Evolutionary conservation across 2,888 invertebrate species (phyloP), one percentile per base, ranked within the genome.

Genomic region (Andricus quercusramuli): DNA sequence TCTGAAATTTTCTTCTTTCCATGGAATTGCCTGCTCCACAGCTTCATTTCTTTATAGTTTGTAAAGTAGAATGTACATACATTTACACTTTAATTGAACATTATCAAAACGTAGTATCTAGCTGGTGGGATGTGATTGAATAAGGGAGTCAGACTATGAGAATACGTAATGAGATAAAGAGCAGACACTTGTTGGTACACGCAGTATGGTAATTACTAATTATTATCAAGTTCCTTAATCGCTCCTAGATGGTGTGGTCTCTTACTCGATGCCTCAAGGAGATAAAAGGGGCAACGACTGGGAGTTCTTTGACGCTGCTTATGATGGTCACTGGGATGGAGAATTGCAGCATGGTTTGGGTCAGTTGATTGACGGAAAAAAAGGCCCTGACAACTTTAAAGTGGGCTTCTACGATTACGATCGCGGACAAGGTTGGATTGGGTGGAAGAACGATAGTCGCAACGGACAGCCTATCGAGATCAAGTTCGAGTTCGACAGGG

Each of bases 211-310:
- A 67, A 64, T 83, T 79, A 1, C 37, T 37, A 37, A 37, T 37
- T 37, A 37, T 37, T 37, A 83, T 82, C 80, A 81, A 82, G 74
- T 56, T 70, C 47, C 32, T 77, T 77, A 80, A 81, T 83, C 62
- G 70, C 84, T 84, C 80, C 37, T 85, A 92, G 98, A 96, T 90
- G 97, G 97, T 65, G 94, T 98, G 70, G 94, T 97, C 44, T 95
- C 97, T 82, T 98, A 98, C 93, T 95, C 96, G 78, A 97, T 97
- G 96, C 97, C 97, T 56, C 97, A 97, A 91, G 98, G 98, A n/a
- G 96, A 97, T 93, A 95, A 96, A 89, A 94, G 96, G 59, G 96
- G 96, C 84, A 95, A 96, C 85, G 91, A 90, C 85, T 95, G 97
- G 93, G 97, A 97, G 90, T 95, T 98, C 86, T 96, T 96, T 84